Conservation (phyloP, 2,888 invertebrate species). For the Gibbula magus region DNA sequence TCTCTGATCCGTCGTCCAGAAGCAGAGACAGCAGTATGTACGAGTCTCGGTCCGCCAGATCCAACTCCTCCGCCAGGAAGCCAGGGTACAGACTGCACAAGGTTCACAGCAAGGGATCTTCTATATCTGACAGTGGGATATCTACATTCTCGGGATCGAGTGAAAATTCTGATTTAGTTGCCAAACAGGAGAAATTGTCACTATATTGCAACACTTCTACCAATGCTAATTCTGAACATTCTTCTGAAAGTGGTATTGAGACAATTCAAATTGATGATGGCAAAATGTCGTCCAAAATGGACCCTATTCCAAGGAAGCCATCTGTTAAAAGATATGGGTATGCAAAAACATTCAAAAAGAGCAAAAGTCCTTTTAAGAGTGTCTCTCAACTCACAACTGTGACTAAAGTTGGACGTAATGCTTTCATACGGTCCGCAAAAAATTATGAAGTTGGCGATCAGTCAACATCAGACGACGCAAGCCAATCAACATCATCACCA, state of each 20-base stretch:
- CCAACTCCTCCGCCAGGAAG: background rate
- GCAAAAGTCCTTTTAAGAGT: conserved; percentile 8
- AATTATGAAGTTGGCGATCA: background rate
- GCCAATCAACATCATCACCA: background rate
- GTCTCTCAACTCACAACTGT: conserved; percentile 15
- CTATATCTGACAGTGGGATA: conserved; percentile 62
- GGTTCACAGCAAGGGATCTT: conserved; percentile 51
- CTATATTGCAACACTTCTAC: background rate
- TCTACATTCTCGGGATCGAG: conserved; percentile 61
- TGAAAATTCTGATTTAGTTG: conserved; percentile 53
- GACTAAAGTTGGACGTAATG: conserved; percentile 6
- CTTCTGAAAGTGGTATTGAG: background rate
- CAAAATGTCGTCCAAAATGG: background rate
- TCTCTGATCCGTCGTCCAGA: background rate
- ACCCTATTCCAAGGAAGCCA: background rate
- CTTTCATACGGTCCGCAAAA: background rate
- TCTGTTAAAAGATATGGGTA: conserved; percentile 8
- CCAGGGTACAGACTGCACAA: conserved; percentile 31
- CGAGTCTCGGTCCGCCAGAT: conserved; percentile 9
- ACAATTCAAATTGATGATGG: background rate
- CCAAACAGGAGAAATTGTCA: conserved; percentile 15
- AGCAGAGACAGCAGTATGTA: background rate
- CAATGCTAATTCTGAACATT: background rate
- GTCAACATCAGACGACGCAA: background rate
- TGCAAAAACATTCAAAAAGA: background rate